Base-by-base conservation (phyloP, 2,113 vertebrate genomes). In the Corvus cornix region DNA sequence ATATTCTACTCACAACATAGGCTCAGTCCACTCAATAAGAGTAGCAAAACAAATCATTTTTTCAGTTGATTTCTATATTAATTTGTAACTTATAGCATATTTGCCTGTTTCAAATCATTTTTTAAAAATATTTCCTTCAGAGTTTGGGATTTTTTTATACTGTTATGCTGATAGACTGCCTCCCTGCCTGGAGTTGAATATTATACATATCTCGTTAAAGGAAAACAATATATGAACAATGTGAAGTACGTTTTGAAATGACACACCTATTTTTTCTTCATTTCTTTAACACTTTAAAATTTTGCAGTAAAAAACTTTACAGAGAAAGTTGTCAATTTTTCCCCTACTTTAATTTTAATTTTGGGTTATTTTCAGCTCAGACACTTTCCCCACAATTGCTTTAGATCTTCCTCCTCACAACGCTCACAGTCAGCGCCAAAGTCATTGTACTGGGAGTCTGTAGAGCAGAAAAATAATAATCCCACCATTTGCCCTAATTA, bases 401-500 rank as follows among this genome's bases (percentile, higher is more conserved):
- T 88, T 30, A 53, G 59, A 24, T 22, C 27, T 70, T 52, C 72
- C 6, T 91, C 67, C 80, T 66, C 60, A 52, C 16, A 58, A 10
- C 5, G 20, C 52, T 70, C 44, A 48, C 6, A 26, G 17, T 33
- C 74, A 75, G 44, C 76, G 66, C 73, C 91, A 94, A 82, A 67
- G 37, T 49, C 35, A 26, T 84, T 87, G 70, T 60, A 62, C 31
- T 79, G 63, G 13, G 31, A 84, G 7, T 35, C 39, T 66, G 51
- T 30, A 43, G 27, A n/a, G 58, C 41, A 72, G 31, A 10, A 88
- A 91, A 90, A 90, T 43, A 87, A 76, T 85, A 83, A 89, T 82
- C 62, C 66, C 37, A 75, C 22, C 53, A 64, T 93, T 96, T 94
- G 16, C 84, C 51, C 28, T 87, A 79, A 89, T 93, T 94, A 95